Evolutionary conservation across 1,140 invertebrate species (phyloP), one percentile per base, ranked within the genome.

Genomic region (Heliconius melpomene): DNA sequence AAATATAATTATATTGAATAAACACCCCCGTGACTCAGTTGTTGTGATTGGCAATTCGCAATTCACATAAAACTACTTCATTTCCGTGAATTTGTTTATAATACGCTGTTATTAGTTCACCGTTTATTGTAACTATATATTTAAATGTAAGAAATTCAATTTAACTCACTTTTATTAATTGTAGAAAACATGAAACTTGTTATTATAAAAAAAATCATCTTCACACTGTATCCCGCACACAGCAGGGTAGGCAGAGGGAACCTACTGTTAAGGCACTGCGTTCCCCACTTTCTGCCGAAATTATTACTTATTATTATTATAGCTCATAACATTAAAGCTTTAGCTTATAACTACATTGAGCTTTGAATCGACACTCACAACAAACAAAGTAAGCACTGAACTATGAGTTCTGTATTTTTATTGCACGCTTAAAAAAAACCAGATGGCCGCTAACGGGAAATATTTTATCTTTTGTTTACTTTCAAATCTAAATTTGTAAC

Each of bases 391-490:
- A 57, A 57, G 23, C 11, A 66, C 57, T 66, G 23, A 11, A n/a
- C 23, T 7, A 66, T 26, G 7, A 57, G n/a, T 6, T 23, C 13
- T 66, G 23, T 26, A 66, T 66, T 26, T 66, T 66, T 66, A 66
- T 66, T 26, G 23, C 60, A 11, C n/a, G 20, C 23, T 66, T 66
- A 26, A 66, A 26, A 32, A 66, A 66, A 66, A 66, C 8, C 60
- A 66, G 9, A 66, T 66, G 60, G 60, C 60, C 60, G 60, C 8
- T 66, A 26, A 26, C 60, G 60, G 60, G 60, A 66, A 57, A 26
- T 66, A 26, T 66, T 66, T 66, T 26, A 66, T 66, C 60, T 66
- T 9, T 66, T 66, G 60, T 66, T 66, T 66, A 66, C 11, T 26
- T 66, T 66, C 7, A 66, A 26, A 66, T 66, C 60, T 66, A 66